Base-by-base conservation (phyloP, 2,888 invertebrate genomes). In the Euplexia lucipara region DNA sequence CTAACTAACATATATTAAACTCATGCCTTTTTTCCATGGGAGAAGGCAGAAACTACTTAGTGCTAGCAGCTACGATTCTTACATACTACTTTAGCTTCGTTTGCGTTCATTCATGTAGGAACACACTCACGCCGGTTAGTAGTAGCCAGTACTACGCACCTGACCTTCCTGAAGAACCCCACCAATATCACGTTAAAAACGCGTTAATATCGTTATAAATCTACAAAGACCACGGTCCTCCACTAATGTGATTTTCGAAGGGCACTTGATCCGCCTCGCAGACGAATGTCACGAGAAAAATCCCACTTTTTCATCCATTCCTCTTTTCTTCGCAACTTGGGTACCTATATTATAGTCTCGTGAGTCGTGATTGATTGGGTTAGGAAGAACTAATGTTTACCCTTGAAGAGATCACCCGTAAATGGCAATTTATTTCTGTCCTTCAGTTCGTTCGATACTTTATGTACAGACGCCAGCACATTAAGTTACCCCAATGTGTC, bases 381-480 rank as follows among this genome's bases (percentile, higher is more conserved):
- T 48, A 57, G 22, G 52, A 61, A 35, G 51, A 71, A 72, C 48
- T 49, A 74, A 57, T 60, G 60, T 53, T 71, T 77, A 72, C 32
- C 78, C 78, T 76, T 76, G 71, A 63, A 41, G 44, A 71, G 60
- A 53, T 65, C 73, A 57, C 34, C 32, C 35, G 47, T 76, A 52
- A 74, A 65, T 56, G 35, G 56, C 73, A 65, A 77, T 77, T 72
- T 77, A 60, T 77, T 57, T 41, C 26, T 57, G 77, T 53, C 72
- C 48, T 60, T 72, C 72, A 53, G 16, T 39, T 22, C 6, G 12
- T 3, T n/a, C 20, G 41, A 48, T 42, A 52, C 35, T 52, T 48
- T 52, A 63, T 18, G 41, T 68, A 37, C n/a, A n/a, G n/a, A n/a
- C n/a, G n/a, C n/a, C n/a, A n/a, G n/a, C n/a, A n/a, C n/a, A n/a